Percentiles rank a stretch among this genome's conserved stretches.
Evolutionary conservation across 2,113 vertebrate species (phyloP).

Genomic region (Dicrurus megarhynchus): DNA sequence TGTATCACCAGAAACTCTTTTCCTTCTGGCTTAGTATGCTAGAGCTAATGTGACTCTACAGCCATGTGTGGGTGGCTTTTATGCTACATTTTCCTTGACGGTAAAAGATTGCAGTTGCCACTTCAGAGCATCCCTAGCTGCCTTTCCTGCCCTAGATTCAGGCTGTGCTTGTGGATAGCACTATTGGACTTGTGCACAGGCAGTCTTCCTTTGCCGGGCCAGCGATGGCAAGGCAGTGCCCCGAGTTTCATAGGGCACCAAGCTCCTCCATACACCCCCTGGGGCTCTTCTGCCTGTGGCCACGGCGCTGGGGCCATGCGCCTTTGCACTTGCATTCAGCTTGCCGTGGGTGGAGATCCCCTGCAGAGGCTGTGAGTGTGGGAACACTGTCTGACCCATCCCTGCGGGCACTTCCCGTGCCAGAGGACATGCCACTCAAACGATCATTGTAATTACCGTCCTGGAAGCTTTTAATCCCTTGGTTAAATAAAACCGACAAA

Average conservation of each 20-base stretch:
- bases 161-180: background rate
- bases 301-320: accelerated
- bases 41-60: background rate
- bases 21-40: background rate
- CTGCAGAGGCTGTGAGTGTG: background rate
- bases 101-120: background rate
- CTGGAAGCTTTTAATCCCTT: constrained; percentile 39
- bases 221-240: accelerated
- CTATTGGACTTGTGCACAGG: accelerated
- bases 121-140: background rate
- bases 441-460: background rate
- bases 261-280: accelerated
- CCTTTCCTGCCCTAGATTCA: background rate
- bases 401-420: background rate
- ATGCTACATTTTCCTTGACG: background rate
- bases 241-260: background rate
- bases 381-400: background rate
- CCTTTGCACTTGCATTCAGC: background rate
- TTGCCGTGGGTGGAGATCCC: accelerated
- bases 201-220: background rate
- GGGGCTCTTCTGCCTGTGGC: background rate
- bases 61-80: background rate
- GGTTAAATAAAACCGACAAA: constrained; percentile 32
- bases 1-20: background rate
- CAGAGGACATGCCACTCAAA: background rate